Evolutionary conservation across 2,797 vertebrate species (phyloP).

Genomic region (Myotis pilosus): DNA sequence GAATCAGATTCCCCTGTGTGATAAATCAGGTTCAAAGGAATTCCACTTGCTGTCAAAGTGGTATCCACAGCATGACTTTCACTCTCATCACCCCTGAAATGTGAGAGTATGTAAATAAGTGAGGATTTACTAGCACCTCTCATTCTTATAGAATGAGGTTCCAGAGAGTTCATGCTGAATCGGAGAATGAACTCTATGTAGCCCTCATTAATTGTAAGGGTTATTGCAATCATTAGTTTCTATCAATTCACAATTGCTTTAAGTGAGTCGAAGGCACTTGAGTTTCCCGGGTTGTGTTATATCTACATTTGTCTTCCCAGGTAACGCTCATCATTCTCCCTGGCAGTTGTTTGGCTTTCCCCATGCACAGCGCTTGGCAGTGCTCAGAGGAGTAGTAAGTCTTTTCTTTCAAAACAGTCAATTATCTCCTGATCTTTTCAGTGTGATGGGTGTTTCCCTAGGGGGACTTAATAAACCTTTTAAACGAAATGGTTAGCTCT

Average conservation of each 20-base stretch:
- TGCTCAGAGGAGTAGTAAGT: not conserved
- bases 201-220: constrained; percentile 60
- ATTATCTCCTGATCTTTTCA: constrained; percentile 69
- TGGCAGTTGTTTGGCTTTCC: constrained; percentile 31
- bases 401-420: constrained; percentile 63
- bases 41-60: constrained; percentile 14
- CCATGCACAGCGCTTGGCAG: not conserved
- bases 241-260: constrained; percentile 63
- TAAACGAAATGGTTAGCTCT: constrained; percentile 27
- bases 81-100: constrained; percentile 44
- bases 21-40: not conserved
- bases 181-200: constrained; percentile 66
- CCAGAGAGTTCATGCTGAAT: constrained; percentile 51
- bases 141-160: constrained; percentile 41
- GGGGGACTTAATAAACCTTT: not conserved
- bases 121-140: constrained; percentile 40
- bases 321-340: constrained; percentile 38
- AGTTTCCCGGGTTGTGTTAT: constrained; percentile 56
- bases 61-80: not conserved
- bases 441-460: not conserved
- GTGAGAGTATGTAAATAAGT: constrained; percentile 57
- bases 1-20: not conserved
- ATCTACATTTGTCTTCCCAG: constrained; percentile 27
- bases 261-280: constrained; percentile 39
- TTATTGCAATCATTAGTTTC: constrained; percentile 71